Conservation (phyloP, 1,140 invertebrate species). For the Drosophila willistoni region DNA sequence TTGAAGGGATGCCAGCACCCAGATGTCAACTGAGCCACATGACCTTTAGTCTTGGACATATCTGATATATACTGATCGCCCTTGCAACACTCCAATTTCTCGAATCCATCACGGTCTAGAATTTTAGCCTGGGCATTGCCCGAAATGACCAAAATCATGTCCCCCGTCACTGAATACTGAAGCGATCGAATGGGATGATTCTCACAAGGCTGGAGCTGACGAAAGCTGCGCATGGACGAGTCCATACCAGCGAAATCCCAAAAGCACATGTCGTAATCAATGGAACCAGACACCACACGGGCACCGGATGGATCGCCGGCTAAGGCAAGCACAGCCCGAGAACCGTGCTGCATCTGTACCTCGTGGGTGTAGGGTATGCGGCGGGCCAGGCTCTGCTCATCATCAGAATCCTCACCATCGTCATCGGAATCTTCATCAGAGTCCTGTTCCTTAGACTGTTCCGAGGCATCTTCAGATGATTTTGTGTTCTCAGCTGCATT, state of each 20-base stretch:
- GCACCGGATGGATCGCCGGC: slow-evolving; percentile 96
- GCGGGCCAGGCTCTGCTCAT: slow-evolving; percentile 84
- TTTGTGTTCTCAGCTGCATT: slow-evolving; percentile 20
- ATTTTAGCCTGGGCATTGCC: slow-evolving; percentile 96
- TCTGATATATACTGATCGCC: slow-evolving; percentile 98
- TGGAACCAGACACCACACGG: slow-evolving; percentile 94
- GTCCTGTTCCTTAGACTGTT: slow-evolving; percentile 1
- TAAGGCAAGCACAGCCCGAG: slow-evolving; percentile 93
- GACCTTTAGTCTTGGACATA: slow-evolving; percentile 97
- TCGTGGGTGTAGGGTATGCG: slow-evolving; percentile 92
- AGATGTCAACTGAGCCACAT: slow-evolving; percentile 94
- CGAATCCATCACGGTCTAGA: slow-evolving; percentile 97
- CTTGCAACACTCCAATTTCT: slow-evolving; percentile 97
- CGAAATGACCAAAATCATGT: slow-evolving; percentile 96
- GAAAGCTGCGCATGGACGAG: slow-evolving; percentile 93
- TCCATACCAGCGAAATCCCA: slow-evolving; percentile 99
- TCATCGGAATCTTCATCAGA: slow-evolving; percentile 47
- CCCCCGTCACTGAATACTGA: slow-evolving; percentile 96
- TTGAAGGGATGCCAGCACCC: slow-evolving; percentile 97
- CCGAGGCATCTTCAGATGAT: slow-evolving; percentile 2
- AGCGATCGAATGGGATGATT: slow-evolving; percentile 96
- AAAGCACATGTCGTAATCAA: slow-evolving; percentile 97
- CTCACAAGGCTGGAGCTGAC: slow-evolving; percentile 96
- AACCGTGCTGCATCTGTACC: slow-evolving; percentile 93
- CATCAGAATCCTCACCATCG: slow-evolving; percentile 83